Base-by-base conservation (phyloP, 92 coral and sea anemone genomes). In the Desmophyllum pertusum region DNA sequence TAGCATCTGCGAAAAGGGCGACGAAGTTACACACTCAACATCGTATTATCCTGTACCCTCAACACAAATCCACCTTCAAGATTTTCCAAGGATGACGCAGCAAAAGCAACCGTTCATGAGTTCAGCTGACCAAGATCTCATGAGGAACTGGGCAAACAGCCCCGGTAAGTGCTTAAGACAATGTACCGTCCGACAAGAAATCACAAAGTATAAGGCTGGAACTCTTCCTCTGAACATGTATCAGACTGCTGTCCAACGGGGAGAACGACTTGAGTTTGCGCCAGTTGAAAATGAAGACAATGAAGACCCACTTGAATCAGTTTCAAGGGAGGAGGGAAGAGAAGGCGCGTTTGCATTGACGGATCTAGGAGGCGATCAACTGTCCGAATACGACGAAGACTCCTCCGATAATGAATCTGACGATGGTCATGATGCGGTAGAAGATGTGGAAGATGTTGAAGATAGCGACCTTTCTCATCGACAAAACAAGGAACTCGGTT, bases 141-240 rank as follows among this genome's bases (percentile, higher is more conserved):
- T 77, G 83, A 85, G 88, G n/a, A 70, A 85, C 31, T 85, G 78
- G 88, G 88, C 77, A 67, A 66, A 64, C 70, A 61, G 55, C 6
- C 52, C 77, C 76, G 83, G 72, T 48, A 77, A 77, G 46, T 76
- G 83, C 55, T 78, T 77, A 30, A 68, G 83, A 66, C 81, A 84
- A 84, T 35, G 81, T 59, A 75, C 81, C 62, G 74, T 71, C 43
- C 19, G 67, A 53, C 80, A 83, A 59, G 87, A 75, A 70, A 83
- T 76, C 45, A 83, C 87, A 21, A 83, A 74, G 72, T 83, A 67
- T 57, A 83, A 83, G 81, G 79, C 87, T 73, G 87, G 81, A 23
- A 74, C 80, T 67, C 75, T 83, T 62, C 87, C 80, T 59, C 74
- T 83, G 81, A 83, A 83, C 72, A 59, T 83, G 80, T 83, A 83